Evolutionary conservation across 1,140 invertebrate genomes (phyloP), one percentile per base, ranked within the genome.

Genomic region (Cydia fagiglandana): DNA sequence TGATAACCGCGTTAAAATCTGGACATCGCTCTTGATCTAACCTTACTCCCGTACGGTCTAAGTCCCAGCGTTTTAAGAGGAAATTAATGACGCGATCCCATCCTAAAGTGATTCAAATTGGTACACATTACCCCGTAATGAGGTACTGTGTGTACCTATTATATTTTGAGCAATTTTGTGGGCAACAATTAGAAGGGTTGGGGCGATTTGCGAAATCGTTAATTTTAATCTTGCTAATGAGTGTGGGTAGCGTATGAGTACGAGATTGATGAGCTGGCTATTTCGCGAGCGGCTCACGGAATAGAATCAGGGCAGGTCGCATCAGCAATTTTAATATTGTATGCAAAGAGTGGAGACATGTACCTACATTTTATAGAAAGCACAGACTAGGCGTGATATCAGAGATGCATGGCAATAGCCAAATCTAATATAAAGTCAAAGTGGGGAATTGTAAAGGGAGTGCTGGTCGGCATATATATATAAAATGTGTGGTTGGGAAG

Each of bases 211-310:
- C 13, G 53, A 17, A 56, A 56, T 17, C 53, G 53, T 56, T 56
- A 56, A 56, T 56, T 56, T 56, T 56, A 56, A 56, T 56, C 53
- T 56, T 56, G 53, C n/a, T 56, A 56, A 56, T 56, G 53, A 56
- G n/a, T n/a, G 53, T 56, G 53, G 4, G 15, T 7, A n/a, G 15
- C 53, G n/a, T 56, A 56, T 56, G 53, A 56, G 53, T 56, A 6
- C 6, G 53, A 56, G 53, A 56, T 15, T 13, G 15, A 50, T 50
- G 53, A 56, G n/a, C 53, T n/a, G n/a, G 53, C 15, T 56, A 56
- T 56, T 56, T 56, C n/a, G 53, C 4, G 50, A 53, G 50, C n/a
- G 4, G 53, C 53, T 56, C 7, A 17, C n/a, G 15, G n/a, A n/a
- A 15, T 56, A 13, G 2, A 50, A 50, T 50, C 53, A 56, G 15